Base-by-base conservation (phyloP, 2,888 invertebrate genomes). In the Dorcus parallelipipedus region DNA sequence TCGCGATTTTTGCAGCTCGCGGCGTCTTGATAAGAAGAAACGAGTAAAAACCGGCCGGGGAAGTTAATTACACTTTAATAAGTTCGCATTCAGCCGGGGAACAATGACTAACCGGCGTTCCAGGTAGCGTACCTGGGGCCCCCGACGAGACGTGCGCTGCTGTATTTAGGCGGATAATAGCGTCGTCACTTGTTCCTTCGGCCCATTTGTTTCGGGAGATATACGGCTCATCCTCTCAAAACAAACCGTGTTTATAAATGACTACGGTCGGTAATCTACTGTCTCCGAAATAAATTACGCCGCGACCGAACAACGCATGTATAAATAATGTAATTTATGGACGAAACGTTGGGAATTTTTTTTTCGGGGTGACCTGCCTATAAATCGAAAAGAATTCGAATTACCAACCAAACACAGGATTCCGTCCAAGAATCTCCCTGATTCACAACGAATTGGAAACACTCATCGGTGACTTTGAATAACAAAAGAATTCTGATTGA, bases 251-350 rank as follows among this genome's bases (percentile, higher is more conserved):
- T 50, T 50, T 59, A 59, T 59, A 59, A 59, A 59, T 55, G 59
- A 45, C 59, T 55, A 42, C 52, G 51, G 52, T 49, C 55, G 52
- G 59, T 59, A 59, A 59, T 59, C 59, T 59, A 59, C 59, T 59
- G 59, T 59, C 55, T 59, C 55, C 49, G 52, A 59, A 54, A 59
- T 59, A 59, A 59, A 59, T 59, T 59, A 59, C 55, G 49, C 38
- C 43, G 52, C 52, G 59, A 49, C 48, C 48, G 49, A 49, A 26
- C 17, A 17, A 9, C 14, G 41, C 49, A 48, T 49, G 49, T 53
- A 58, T 58, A 58, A 58, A 58, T 58, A 58, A 58, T 49, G 58
- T 58, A 58, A 58, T 58, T 58, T 58, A 58, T 58, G 58, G 52
- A 41, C 49, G 49, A 33, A 33, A 54, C 48, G 54, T 54, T 48